These are phyloP conservation scores for Echiichthys vipera DNA, from an alignment of 2,797 vertebrate genomes.

Conservation along the genomic window DNA sequence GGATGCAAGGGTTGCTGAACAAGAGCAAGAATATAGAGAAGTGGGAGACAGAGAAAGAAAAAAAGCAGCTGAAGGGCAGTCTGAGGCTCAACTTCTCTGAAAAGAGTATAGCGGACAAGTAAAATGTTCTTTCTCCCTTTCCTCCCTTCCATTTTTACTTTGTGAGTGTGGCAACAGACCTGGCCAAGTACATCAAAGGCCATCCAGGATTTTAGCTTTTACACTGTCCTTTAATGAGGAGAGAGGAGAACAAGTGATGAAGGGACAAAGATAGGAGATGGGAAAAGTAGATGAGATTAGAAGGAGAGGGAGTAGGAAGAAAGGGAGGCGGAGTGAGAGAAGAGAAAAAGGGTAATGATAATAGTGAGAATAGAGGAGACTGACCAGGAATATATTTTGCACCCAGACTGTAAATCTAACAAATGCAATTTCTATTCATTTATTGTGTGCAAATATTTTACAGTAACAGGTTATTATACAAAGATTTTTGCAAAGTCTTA, in stretches of 20 bases:
- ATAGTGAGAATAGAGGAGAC: neutral
- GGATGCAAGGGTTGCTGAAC: slow-evolving; percentile 43
- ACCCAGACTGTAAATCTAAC: neutral
- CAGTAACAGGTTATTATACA: too few relatives aligned
- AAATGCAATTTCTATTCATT: neutral
- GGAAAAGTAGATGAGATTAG: slow-evolving; percentile 3
- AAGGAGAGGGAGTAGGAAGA: neutral
- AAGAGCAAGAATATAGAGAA: slow-evolving; percentile 33
- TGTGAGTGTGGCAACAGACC: slow-evolving; percentile 25
- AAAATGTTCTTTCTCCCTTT: neutral
- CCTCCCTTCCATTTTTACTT: slow-evolving; percentile 23
- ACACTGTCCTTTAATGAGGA: slow-evolving; percentile 34
- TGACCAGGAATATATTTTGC: neutral
- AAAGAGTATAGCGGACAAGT: slow-evolving; percentile 10
- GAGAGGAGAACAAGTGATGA: slow-evolving; percentile 18
- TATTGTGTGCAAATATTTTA: neutral
- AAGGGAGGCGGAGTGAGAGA: neutral
- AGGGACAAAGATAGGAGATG: slow-evolving; percentile 6
- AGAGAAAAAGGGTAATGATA: neutral
- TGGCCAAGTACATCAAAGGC: slow-evolving; percentile 46
- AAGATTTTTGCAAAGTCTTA: neutral
- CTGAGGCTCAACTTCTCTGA: slow-evolving; percentile 22
- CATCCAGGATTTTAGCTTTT: slow-evolving; percentile 30
- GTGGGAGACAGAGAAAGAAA: slow-evolving; percentile 4
- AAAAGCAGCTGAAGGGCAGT: slow-evolving; percentile 2